Base-by-base conservation (phyloP, 1,140 invertebrate species). In the Papilio aristodemus region DNA sequence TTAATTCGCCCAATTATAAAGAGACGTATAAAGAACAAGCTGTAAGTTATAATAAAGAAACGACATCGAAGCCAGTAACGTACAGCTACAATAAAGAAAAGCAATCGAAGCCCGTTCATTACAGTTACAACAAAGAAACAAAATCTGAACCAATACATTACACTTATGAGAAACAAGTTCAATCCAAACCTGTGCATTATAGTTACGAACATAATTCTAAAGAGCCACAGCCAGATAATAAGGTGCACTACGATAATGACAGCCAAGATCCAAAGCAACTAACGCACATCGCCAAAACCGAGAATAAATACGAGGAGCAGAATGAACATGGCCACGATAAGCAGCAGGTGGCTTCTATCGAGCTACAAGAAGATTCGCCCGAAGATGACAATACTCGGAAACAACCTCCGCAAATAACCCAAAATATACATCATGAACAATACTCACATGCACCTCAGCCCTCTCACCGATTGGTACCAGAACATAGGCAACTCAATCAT, bases 41-140 rank as follows among this genome's bases (percentile, higher is more conserved):
- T 58, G 67, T 86, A 17, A 84, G 75, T 25, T 90, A 90, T 38
- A 87, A 90, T 66, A 90, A 86, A 72, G 78, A 86, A 75, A 86
- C 81, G 7, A 59, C 81, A 66, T 78, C 81, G 4, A 81, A 88
- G 25, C 88, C 88, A 6, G 79, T 84, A 4, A 75, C 75, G 67
- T 80, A 81, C 37, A 83, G 68, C 67, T 90, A 90, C 71, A 77
- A 84, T 57, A 80, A 83, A 67, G 74, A 89, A 72, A 76, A 72
- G 22, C 67, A 80, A 57, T 73, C 72, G 11, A 70, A 85, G 41
- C 85, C 85, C 43, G 71, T 85, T 7, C 41, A 71, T 69, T 87
- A 86, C 57, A 80, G 74, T 66, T 87, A 80, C 58, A 75, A 71
- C 63, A 78, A 77, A 66, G 69, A 69, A 41, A 76, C 71, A 57